Evolutionary conservation across 1,140 invertebrate species (phyloP), one percentile per base, ranked within the genome.

Genomic region (Adoxophyes honmai): DNA sequence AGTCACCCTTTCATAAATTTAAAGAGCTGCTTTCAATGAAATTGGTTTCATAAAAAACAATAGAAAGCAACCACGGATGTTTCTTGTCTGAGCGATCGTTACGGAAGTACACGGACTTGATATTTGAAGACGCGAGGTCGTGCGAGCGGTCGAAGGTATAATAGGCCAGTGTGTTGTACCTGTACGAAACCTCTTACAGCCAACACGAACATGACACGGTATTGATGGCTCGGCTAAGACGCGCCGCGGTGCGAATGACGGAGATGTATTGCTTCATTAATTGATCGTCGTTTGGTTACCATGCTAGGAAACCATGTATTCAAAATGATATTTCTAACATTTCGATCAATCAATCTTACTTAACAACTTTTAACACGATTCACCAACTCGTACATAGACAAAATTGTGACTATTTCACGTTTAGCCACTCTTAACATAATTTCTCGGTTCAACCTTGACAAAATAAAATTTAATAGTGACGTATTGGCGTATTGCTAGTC

Each of bases 231-330:
- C 59, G 36, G 51, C 56, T 57, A 56, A 56, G 44, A 55, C 35
- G 28, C 11, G 8, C 39, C 48, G 55, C 60, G 44, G 34, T 57
- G 14, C 58, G 59, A 62, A 60, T 60, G 56, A 65, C 65, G 52
- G 60, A 57, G 62, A 71, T 63, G 37, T 59, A 68, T 71, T 58
- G 62, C 55, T 54, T 63, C 60, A 65, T 66, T 68, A 71, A 65
- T 71, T 51, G 44, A 57, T 48, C 36, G 51, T 57, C 55, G 64
- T 60, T 52, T 54, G 48, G 38, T 60, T 54, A 34, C 48, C 16
- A 28, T 48, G 42, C 21, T 48, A 18, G 18, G 18, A 48, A 48
- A 48, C 16, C 16, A 48, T 48, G 42, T 21, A 18, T 18, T 48
- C n/a, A 33, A 28, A 48, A 48, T 48, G 21, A 21, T 48, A 48